Evolutionary conservation across 2,797 vertebrate species (phyloP), one percentile per base, ranked within the genome.

Genomic region (Chelonia mydas): DNA sequence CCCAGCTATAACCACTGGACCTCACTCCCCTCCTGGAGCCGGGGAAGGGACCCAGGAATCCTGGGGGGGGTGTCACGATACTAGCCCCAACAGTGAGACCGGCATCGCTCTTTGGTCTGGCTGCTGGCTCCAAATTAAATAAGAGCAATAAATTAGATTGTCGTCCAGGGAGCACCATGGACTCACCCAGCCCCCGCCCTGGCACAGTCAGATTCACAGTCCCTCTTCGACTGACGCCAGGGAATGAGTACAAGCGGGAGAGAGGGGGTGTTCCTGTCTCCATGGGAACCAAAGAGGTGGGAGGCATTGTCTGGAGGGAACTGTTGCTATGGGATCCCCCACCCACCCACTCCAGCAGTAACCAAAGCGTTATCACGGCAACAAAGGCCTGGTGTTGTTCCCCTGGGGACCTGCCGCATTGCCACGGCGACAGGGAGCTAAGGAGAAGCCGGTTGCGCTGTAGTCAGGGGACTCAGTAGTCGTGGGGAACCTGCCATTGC

Each of bases 91-190:
- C 27, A 31, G 57, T 59, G 57, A 59, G 57, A 28, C 61, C 17
- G 8, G 65, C n/a, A 11, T 41, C 8, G 2, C 27, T 89, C 83
- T 93, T 93, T 93, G 91, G 83, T 86, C 87, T 86, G 49, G 68
- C 77, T 86, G 87, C 83, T 31, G 77, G 55, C 68, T 78, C 78
- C 68, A 77, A 82, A 86, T 93, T 89, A 89, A 89, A 86, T 89
- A 86, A n/a, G 9, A 86, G 27, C 13, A 82, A 93, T 92, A 89
- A 89, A 86, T 93, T 85, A 89, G 82, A 89, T 92, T 92, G 86
- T 61, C 91, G 37, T 33, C 49, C 54, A n/a, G 37, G 47, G 54
- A 49, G 54, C 21, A 23, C 11, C 49, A 68, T 33, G 47, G 76
- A 50, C 57, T 54, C 31, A 31, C 49, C n/a, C 25, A 13, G 21